Evolutionary conservation across 2,797 vertebrate species (phyloP).

Genomic region (Lemur catta): DNA sequence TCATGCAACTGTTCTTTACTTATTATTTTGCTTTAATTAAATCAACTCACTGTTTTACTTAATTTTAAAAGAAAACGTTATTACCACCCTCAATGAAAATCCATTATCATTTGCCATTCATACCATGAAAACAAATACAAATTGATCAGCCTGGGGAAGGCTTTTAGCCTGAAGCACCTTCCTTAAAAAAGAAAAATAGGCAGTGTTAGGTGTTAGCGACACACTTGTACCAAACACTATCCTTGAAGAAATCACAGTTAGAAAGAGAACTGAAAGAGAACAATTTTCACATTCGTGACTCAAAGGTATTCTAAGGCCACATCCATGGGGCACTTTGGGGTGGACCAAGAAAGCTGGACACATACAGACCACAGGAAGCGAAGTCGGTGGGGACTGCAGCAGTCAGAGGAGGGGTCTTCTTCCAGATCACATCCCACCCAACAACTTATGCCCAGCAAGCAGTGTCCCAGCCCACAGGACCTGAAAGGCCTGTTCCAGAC

Average conservation of each 20-base stretch:
- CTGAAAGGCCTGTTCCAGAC: background rate
- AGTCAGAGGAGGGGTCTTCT: background rate
- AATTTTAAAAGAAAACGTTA: conserved; percentile 27
- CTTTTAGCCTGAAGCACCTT: background rate
- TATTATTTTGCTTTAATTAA: background rate
- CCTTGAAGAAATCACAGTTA: conserved; percentile 16
- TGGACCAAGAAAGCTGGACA: background rate
- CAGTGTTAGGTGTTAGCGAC: background rate
- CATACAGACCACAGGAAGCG: background rate
- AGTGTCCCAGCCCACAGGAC: background rate
- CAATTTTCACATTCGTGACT: background rate
- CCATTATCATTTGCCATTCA: background rate
- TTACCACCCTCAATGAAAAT: background rate
- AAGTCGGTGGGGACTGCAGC: background rate
- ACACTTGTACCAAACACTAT: background rate
- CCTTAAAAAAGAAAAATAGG: background rate
- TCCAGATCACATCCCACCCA: background rate
- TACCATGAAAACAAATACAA: conserved; percentile 22
- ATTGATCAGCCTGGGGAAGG: background rate
- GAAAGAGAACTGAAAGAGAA: background rate
- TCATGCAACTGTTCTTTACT: background rate
- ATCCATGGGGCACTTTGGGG: background rate
- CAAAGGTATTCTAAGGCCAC: background rate
- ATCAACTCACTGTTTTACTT: conserved; percentile 17
- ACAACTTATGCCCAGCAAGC: background rate